Conservation (phyloP, 37 sponge, comb jelly and placozoan species). For the Tethya wilhelma region DNA sequence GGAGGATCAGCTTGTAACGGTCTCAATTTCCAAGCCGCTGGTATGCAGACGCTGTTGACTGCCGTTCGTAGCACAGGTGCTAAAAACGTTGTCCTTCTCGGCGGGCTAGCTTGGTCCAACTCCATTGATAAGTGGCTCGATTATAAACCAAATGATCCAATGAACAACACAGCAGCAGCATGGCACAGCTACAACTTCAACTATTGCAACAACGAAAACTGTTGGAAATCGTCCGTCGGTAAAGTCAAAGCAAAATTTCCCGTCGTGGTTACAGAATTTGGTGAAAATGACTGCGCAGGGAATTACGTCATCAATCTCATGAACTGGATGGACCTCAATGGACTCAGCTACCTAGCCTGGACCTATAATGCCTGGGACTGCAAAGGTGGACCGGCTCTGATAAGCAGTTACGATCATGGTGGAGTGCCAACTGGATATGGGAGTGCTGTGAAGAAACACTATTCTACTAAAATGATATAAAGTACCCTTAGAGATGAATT, state of each 20-base stretch:
- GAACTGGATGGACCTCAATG: constrained; percentile 15
- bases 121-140: constrained; percentile 18
- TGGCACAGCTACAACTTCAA: constrained; percentile 47
- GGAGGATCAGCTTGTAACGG: constrained; percentile 32
- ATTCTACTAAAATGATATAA: constrained; percentile 22
- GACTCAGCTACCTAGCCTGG: constrained; percentile 24
- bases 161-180: constrained; percentile 21
- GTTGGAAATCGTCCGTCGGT: constrained; percentile 22
- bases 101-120: constrained; percentile 27
- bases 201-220: constrained; percentile 27
- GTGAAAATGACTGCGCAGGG: constrained; percentile 32
- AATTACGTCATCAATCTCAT: constrained; percentile 7
- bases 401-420: neutral
- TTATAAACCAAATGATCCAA: constrained; percentile 8
- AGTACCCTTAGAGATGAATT: too few species aligned
- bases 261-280: constrained; percentile 19
- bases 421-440: constrained; percentile 26
- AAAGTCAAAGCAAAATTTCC: neutral
- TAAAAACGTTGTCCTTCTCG: constrained; percentile 18
- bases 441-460: constrained; percentile 13
- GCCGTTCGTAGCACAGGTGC: constrained; percentile 21
- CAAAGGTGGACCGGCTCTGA: constrained; percentile 29
- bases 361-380: constrained; percentile 41
- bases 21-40: constrained; percentile 5
- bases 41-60: constrained; percentile 12